Evolutionary conservation across 2,888 invertebrate genomes (phyloP), one percentile per base, ranked within the genome.

Genomic region (Drosophila rubida): DNA sequence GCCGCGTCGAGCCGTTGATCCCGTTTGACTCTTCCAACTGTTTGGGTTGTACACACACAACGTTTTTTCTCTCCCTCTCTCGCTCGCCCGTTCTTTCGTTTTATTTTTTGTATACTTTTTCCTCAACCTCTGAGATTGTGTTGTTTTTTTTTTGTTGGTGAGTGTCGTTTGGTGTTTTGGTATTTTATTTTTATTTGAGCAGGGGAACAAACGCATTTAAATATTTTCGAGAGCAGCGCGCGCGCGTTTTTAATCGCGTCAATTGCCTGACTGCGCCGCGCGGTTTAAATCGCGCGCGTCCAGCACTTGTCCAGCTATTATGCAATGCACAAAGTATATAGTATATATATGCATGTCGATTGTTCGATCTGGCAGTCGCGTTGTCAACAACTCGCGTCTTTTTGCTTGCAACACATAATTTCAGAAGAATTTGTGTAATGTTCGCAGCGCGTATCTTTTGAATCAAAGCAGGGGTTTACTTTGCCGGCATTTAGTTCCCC

Each of bases 121-220:
- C 30, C 23, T n/a, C 30, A n/a, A n/a, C n/a, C n/a, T n/a, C n/a
- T 63, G 9, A 14, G 13, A 37, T 27, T 58, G 48, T 57, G 30
- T 51, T 46, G 41, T 25, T 39, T 69, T 32, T 25, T 19, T 19
- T 19, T 19, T 19, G 19, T n/a, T 44, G 5, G 45, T 58, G 50
- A 22, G 53, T 54, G 53, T 61, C 54, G 39, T 50, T 54, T 65
- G 64, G 41, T 65, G 61, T 69, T 65, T 61, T 44, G 59, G 68
- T 54, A 63, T 79, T 79, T 69, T 76, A 62, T 74, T 73, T 74
- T 66, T 69, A 68, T 68, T 70, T 72, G 62, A 66, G 50, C 67
- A 55, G 86, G 88, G 83, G 62, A 86, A 80, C 74, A 74, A 80
- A 87, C 70, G 78, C 83, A 86, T 88, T 83, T 88, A 83, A 88